These are phyloP conservation scores for Motacilla alba DNA, from an alignment of 2,113 vertebrate species.

Conservation along the genomic window DNA sequence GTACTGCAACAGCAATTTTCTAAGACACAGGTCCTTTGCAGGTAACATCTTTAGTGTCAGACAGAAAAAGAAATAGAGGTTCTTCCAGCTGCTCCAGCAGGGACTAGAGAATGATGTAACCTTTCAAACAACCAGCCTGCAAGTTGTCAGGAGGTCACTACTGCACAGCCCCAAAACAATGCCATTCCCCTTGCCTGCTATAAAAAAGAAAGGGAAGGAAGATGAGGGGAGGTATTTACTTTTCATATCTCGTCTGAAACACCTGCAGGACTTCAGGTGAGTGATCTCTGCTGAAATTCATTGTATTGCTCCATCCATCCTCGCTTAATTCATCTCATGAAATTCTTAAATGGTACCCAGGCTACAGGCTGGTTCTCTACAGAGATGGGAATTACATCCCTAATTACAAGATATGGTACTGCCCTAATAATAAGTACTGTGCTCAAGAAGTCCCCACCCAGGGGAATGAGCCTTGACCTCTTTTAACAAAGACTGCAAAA, in stretches of 20 bases:
- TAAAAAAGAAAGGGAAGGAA: neutral
- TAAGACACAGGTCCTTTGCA: neutral
- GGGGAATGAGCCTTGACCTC: conserved; percentile 41
- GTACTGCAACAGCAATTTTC: neutral
- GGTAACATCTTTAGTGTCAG: neutral
- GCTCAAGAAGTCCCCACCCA: conserved; percentile 27
- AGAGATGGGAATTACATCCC: conserved; percentile 51
- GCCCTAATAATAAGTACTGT: conserved; percentile 36
- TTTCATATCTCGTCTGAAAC: neutral
- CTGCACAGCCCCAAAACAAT: neutral
- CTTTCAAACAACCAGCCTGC: neutral
- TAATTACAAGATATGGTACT: conserved; percentile 41
- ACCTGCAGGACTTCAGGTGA: conserved; percentile 29
- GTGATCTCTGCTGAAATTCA: conserved; percentile 2
- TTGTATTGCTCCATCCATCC: neutral
- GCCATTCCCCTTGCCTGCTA: neutral
- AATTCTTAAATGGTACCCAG: conserved; percentile 16
- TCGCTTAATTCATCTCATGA: conserved; percentile 47
- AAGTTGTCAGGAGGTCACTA: neutral
- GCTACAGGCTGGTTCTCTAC: conserved; percentile 12
- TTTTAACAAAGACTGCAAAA: conserved; percentile 47
- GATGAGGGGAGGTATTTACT: neutral
- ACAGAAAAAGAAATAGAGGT: neutral
- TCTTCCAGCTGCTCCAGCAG: neutral
- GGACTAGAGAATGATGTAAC: neutral